These are phyloP conservation scores for Drosophila fungiperda DNA, from an alignment of 2,888 invertebrate genomes.

Conservation along the genomic window DNA sequence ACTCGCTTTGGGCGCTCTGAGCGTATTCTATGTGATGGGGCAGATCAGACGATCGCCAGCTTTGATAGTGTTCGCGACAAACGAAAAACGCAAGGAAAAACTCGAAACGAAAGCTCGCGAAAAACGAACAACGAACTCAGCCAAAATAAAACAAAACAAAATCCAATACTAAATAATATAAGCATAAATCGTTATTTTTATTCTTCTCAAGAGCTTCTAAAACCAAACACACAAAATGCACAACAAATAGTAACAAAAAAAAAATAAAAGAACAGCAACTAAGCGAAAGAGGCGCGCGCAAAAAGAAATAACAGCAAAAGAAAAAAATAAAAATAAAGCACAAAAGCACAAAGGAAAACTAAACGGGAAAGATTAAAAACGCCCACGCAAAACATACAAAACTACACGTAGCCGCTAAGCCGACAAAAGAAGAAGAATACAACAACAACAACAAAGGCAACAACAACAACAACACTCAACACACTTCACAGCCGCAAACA, in stretches of 20 bases:
- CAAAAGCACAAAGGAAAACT: conserved; percentile 55
- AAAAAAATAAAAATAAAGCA: conserved; percentile 38
- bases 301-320: conserved; percentile 17
- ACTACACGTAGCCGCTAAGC: conserved; percentile 66
- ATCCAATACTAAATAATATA: conserved; percentile 16
- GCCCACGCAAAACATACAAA: conserved; percentile 68
- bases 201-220: conserved; percentile 21
- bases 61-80: conserved; percentile 74
- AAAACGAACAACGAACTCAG: conserved; percentile 33
- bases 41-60: conserved; percentile 80
- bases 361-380: conserved; percentile 74
- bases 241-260: conserved; percentile 11
- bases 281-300: conserved; percentile 43
- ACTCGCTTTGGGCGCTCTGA: conserved; percentile 10
- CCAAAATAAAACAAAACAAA: conserved; percentile 19
- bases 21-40: conserved; percentile 43
- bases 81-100: conserved; percentile 41
- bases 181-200: conserved; percentile 18
- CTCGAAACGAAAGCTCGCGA: conserved; percentile 25
- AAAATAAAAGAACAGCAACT: conserved; percentile 31
- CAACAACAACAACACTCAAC: conserved; percentile 44
- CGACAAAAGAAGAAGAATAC: conserved; percentile 46
- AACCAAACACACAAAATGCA: conserved; percentile 39
- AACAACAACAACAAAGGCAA: conserved; percentile 18
- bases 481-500: conserved; percentile 39